Percentiles rank a stretch among this genome's conserved stretches.
Evolutionary conservation across 2,797 vertebrate genomes (phyloP).

Genomic region (Xenentodon cancila): DNA sequence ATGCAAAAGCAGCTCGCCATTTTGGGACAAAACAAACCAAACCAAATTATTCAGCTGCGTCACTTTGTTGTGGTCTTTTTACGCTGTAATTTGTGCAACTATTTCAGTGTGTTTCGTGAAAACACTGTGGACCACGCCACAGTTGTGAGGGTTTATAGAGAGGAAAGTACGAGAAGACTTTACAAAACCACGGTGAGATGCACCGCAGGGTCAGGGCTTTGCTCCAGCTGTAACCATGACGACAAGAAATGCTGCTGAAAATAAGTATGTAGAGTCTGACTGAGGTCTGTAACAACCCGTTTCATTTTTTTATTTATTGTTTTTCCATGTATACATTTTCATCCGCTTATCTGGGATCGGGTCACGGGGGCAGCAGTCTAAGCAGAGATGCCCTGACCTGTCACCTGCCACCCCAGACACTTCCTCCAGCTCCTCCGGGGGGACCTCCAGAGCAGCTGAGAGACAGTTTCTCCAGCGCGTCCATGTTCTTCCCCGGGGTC

Average conservation of each 20-base stretch:
- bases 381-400: too few relatives aligned
- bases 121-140: neutral
- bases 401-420: too few relatives aligned
- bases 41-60: constrained; percentile 4
- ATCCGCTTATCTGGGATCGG: too few relatives aligned
- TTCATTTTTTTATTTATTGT: neutral
- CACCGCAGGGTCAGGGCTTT: neutral
- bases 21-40: constrained; percentile 9
- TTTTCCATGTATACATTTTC: too few relatives aligned
- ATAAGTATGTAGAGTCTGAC: neutral
- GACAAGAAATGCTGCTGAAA: constrained; percentile 1
- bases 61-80: too few relatives aligned
- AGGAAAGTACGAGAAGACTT: neutral
- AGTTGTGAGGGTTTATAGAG: neutral
- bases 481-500: too few relatives aligned
- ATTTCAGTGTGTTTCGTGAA: neutral
- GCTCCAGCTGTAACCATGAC: constrained; percentile 8
- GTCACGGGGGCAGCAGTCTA: too few relatives aligned
- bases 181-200: neutral
- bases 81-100: neutral
- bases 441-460: too few relatives aligned
- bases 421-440: too few relatives aligned
- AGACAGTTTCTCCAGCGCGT: too few relatives aligned
- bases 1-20: constrained; percentile 33
- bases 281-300: neutral